Evolutionary conservation across 2,888 invertebrate genomes (phyloP), one percentile per base, ranked within the genome.

Genomic region (Stenodema calcarata): DNA sequence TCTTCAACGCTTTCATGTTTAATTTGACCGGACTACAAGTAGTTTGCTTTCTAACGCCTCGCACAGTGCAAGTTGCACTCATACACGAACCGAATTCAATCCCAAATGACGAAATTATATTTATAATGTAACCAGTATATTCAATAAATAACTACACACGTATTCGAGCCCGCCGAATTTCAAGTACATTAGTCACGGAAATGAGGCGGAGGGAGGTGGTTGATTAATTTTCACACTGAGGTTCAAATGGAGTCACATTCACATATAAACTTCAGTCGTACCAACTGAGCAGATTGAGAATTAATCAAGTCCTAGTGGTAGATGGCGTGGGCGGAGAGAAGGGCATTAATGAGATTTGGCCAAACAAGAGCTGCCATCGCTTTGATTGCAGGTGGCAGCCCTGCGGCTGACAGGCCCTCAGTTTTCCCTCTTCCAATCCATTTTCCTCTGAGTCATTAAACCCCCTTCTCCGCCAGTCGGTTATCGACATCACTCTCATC

Each of bases 341-440:
- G 62, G 62, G 62, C 27, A 62, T 62, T 62, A 62, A 62, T 62
- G 62, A 62, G 62, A 62, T 62, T 62, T 23, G 62, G 23, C 62
- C 62, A 62, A 62, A 62, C 62, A 62, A 62, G 62, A 62, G 62
- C 62, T 27, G 62, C 23, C 62, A 62, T 23, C 62, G 62, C 62
- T 62, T 62, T 62, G 62, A 62, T 62, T 62, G 62, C 62, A 62
- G 62, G 62, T 62, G 62, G 62, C 62, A 62, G 62, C 62, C 62
- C 62, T 62, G 62, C 62, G 23, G 62, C 18, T 62, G 62, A 62
- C 62, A 62, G 62, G 54, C 18, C 18, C 62, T 62, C 27, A 62
- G 62, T 62, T 62, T 62, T 62, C 62, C 62, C 62, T 62, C 62
- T 62, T 62, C 62, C 62, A 62, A 62, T 62, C 23, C 62, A 62